A percentile compares a stretch with the other conserved stretches of the same genome.
phyloP scores from a whole-genome alignment of 2,888 invertebrate species.

The Campoletis raptor region DNA sequence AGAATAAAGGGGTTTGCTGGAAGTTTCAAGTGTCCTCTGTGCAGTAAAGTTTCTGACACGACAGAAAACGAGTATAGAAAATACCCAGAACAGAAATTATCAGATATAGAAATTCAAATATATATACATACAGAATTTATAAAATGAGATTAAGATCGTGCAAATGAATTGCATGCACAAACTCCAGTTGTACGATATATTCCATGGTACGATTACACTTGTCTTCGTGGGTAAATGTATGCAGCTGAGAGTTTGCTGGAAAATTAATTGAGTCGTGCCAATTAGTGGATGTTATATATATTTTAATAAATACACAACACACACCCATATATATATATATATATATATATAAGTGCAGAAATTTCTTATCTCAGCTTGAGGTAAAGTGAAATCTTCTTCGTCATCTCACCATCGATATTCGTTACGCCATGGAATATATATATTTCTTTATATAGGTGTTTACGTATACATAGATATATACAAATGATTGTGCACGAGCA shows the following conservation, averaged over 20 bases:
- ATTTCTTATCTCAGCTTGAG: slow-evolving; percentile 6
- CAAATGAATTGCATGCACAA: slow-evolving; percentile 53
- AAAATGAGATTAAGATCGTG: slow-evolving; percentile 25
- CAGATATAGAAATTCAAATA: slow-evolving; percentile 1
- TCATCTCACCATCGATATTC: neutral
- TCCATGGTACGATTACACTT: slow-evolving; percentile 48
- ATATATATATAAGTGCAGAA: neutral
- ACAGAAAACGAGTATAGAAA: slow-evolving; percentile 24
- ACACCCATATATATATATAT: neutral
- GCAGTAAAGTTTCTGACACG: slow-evolving; percentile 36
- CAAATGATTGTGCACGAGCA: slow-evolving; percentile 6
- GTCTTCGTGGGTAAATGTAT: slow-evolving; percentile 26
- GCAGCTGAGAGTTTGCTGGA: slow-evolving; percentile 40
- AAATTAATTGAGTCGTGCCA: slow-evolving; percentile 74
- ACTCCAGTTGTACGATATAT: slow-evolving; percentile 34
- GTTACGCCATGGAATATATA: neutral
- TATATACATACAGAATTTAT: neutral
- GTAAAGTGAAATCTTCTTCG: slow-evolving; percentile 1
- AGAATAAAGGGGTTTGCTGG: slow-evolving; percentile 11
- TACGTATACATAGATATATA: neutral
- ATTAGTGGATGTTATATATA: slow-evolving; percentile 68
- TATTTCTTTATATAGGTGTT: neutral
- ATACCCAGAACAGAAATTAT: neutral
- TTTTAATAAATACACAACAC: slow-evolving; percentile 17
- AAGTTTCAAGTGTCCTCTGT: slow-evolving; percentile 25